phyloP scores from a whole-genome alignment of 2,797 vertebrate species.

The Sebastes trivittatus region DNA sequence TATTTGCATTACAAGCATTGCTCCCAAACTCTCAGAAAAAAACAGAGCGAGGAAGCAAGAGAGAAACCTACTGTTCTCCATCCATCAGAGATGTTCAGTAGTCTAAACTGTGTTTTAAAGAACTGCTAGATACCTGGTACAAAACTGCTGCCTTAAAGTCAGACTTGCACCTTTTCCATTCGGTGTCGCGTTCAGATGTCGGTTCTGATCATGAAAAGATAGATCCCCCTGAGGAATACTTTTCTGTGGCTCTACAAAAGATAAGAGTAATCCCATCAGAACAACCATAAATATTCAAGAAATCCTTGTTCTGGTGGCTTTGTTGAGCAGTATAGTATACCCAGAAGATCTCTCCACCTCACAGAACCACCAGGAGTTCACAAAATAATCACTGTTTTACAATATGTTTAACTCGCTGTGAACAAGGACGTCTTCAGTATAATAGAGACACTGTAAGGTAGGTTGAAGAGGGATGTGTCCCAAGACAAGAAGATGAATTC shows the following conservation, averaged over 20 bases:
- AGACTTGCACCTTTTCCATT: constrained; percentile 39
- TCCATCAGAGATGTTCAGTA: constrained; percentile 67
- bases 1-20: constrained; percentile 92
- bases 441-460: constrained; percentile 26
- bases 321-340: constrained; percentile 67
- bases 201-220: constrained; percentile 72
- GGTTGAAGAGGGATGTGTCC: constrained; percentile 43
- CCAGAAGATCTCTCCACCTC: constrained; percentile 45
- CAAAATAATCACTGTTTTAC: constrained; percentile 56
- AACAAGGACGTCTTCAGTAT: constrained; percentile 45
- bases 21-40: constrained; percentile 63
- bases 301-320: constrained; percentile 79
- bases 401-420: constrained; percentile 51
- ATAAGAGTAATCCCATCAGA: constrained; percentile 83
- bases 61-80: constrained; percentile 78
- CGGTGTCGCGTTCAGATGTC: constrained; percentile 24
- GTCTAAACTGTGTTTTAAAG: constrained; percentile 37
- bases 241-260: constrained; percentile 73
- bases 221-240: constrained; percentile 63
- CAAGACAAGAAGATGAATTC: constrained; percentile 52
- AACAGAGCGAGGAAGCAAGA: constrained; percentile 49
- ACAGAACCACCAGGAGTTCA: constrained; percentile 54
- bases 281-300: constrained; percentile 84
- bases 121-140: constrained; percentile 12
- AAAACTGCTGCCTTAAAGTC: constrained; percentile 20